phyloP scores from a whole-genome alignment of 1,140 invertebrate genomes.

The Drosophila pallidifrons region DNA sequence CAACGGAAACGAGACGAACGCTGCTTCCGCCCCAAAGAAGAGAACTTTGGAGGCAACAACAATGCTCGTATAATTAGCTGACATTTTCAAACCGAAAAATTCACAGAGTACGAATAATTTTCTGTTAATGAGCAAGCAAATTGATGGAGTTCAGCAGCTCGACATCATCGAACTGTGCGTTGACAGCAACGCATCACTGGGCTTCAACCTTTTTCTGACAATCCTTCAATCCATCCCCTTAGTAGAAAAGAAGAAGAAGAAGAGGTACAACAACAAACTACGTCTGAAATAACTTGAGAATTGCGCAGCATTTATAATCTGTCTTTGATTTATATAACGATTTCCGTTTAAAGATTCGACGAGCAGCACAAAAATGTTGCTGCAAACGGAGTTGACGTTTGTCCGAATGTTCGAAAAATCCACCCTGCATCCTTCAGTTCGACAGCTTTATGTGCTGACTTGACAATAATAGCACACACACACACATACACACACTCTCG shows the following conservation, averaged over 20 bases:
- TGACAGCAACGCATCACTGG: slow-evolving; percentile 44
- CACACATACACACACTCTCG: slow-evolving; percentile 23
- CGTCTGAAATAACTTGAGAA: slow-evolving; percentile 65
- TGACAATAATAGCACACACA: slow-evolving; percentile 75
- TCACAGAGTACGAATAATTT: slow-evolving; percentile 33
- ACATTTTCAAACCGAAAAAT: slow-evolving; percentile 47
- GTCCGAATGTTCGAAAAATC: slow-evolving; percentile 2
- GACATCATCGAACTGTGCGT: slow-evolving; percentile 46
- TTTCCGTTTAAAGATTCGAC: slow-evolving; percentile 72
- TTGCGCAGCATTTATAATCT: slow-evolving; percentile 82
- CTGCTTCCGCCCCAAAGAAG: slow-evolving; percentile 52
- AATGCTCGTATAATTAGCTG: slow-evolving; percentile 66
- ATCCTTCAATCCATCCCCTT: slow-evolving; percentile 3
- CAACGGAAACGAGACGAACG: slow-evolving; percentile 73
- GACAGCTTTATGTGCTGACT: slow-evolving; percentile 77
- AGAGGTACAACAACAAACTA: slow-evolving; percentile 31
- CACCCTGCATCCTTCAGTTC: background rate
- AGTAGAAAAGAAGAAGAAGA: too few relatives aligned
- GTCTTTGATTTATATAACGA: slow-evolving; percentile 84
- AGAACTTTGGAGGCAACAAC: slow-evolving; percentile 11
- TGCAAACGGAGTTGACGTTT: slow-evolving; percentile 40
- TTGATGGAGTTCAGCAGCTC: slow-evolving; percentile 26
- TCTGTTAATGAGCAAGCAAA: slow-evolving; percentile 53
- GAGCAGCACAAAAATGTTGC: slow-evolving; percentile 27
- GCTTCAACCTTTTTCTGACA: slow-evolving; percentile 58